Evolutionary conservation across 1,140 invertebrate species (phyloP), one percentile per base, ranked within the genome.

Genomic region (Drosophila insularis): DNA sequence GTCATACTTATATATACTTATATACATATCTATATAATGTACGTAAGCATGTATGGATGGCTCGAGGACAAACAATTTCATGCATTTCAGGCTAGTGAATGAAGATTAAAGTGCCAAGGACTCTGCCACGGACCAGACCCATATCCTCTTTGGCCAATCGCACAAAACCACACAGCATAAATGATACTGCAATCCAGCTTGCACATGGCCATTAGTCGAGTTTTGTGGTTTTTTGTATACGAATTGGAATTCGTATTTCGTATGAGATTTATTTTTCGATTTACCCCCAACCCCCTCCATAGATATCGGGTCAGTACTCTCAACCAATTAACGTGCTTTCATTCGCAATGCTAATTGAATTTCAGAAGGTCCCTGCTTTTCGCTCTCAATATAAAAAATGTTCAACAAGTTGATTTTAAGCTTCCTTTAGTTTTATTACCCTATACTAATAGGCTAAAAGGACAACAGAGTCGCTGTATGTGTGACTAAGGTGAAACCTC

Each of bases 21-120:
- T 17, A 17, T 21, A 17, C 2, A 1, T 35, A 35, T 8, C 7
- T 35, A 35, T 13, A 4, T 37, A 37, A 50, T 10, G 19, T 6
- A 27, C 6, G 27, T 27, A 27, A 27, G 27, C 1, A 27, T 27
- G 27, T 27, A 27, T 5, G 27, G 27, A 27, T 50, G 43, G 43
- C 11, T 50, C 43, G 43, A 50, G 43, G 43, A 10, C 43, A 50
- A 50, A 50, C 43, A 50, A 50, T 50, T 50, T 21, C 43, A 50
- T 50, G 43, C 43, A 50, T 50, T 50, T 50, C 14, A 46, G 7
- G 8, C 8, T 11, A 50, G 8, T 21, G 43, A 50, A 50, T 50
- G 43, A 50, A 50, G 43, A 50, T 50, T 50, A 50, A 50, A 50
- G 43, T 50, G 10, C 17, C 43, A 50, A 50, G 43, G 43, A 19